These are phyloP conservation scores for Netelia inedita DNA, from an alignment of 2,888 invertebrate species.

Conservation along the genomic window DNA sequence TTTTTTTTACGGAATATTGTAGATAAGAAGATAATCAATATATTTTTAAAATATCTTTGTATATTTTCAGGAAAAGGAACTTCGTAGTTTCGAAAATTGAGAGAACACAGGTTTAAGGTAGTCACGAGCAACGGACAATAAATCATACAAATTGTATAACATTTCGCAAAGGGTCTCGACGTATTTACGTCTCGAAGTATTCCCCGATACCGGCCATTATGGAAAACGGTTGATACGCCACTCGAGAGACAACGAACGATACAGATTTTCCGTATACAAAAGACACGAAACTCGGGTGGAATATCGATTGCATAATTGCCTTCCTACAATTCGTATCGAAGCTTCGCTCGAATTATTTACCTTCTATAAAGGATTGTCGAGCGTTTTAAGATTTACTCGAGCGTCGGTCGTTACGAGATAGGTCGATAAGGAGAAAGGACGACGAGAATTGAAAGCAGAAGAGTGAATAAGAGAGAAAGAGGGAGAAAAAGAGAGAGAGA, in stretches of 20 bases:
- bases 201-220: background rate
- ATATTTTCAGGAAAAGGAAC: no score
- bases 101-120: background rate
- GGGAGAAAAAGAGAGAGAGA: no score
- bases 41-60: no score
- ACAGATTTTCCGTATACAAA: constrained; percentile 2
- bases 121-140: background rate
- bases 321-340: constrained; percentile 17
- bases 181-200: background rate
- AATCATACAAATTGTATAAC: constrained; percentile 3
- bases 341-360: constrained; percentile 35
- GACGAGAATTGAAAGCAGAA: background rate
- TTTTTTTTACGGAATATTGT: no score
- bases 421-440: background rate
- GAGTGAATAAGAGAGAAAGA: background rate
- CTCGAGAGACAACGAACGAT: background rate
- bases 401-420: constrained; percentile 22
- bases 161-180: background rate
- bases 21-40: no score
- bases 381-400: constrained; percentile 34
- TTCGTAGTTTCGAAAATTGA: background rate
- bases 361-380: constrained; percentile 10
- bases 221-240: constrained; percentile 16
- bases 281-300: constrained; percentile 5
- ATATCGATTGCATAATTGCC: constrained; percentile 51